These are phyloP conservation scores for Elmis aenea DNA, from an alignment of 2,888 invertebrate genomes.

Conservation along the genomic window DNA sequence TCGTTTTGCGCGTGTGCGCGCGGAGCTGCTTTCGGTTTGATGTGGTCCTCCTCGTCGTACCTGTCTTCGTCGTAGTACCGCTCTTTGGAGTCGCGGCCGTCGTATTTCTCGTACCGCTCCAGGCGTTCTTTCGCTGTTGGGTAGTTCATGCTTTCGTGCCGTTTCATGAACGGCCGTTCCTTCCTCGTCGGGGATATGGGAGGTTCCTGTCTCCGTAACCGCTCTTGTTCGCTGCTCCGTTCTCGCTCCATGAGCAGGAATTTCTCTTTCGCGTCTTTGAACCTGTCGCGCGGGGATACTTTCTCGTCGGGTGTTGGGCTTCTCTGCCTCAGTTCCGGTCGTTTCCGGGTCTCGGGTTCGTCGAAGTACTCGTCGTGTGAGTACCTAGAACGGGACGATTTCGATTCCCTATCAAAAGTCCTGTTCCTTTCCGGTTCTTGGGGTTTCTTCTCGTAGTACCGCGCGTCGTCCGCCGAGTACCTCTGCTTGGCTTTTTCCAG, in stretches of 20 bases:
- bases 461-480: constrained; percentile 24
- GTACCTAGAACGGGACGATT: constrained; percentile 7
- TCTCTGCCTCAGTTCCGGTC: constrained; percentile 31
- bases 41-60: constrained; percentile 13
- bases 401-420: constrained; percentile 4
- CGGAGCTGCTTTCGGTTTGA: constrained; percentile 37
- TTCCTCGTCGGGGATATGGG: constrained; percentile 34
- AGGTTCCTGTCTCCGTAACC: constrained; percentile 24
- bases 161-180: constrained; percentile 29
- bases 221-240: constrained; percentile 53
- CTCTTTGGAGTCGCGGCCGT: constrained; percentile 20
- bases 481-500: constrained; percentile 17
- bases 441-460: constrained; percentile 32
- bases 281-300: constrained; percentile 69
- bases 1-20: constrained; percentile 27
- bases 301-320: constrained; percentile 50
- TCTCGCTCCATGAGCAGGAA: constrained; percentile 75
- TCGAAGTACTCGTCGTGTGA: constrained; percentile 18
- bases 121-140: constrained; percentile 14
- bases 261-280: constrained; percentile 82
- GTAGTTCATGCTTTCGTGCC: constrained; percentile 31
- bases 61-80: constrained; percentile 30
- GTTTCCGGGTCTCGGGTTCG: constrained; percentile 12
- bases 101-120: constrained; percentile 22
- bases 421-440: constrained; percentile 5